Conservation (phyloP, 2,888 invertebrate species). For the Ophion ellenae region DNA sequence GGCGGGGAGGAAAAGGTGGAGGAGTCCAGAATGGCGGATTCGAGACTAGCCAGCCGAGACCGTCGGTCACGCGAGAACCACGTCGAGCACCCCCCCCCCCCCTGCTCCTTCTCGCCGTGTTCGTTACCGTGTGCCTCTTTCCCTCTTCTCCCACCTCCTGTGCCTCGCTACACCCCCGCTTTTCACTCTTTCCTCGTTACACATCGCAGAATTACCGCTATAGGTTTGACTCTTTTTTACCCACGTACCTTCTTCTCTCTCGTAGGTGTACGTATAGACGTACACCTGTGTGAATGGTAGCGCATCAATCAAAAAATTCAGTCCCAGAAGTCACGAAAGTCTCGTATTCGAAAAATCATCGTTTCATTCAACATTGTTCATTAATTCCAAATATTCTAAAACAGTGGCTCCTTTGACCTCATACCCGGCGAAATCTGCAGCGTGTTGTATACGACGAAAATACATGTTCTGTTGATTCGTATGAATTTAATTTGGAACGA, state of each 20-base stretch:
- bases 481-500: too few relatives aligned
- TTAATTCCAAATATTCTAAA: too few relatives aligned
- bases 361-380: too few relatives aligned
- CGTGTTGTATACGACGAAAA: too few relatives aligned
- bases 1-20: slow-evolving; percentile 45
- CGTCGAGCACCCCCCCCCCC: slow-evolving; percentile 60
- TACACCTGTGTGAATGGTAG: not conserved
- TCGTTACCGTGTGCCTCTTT: slow-evolving; percentile 34
- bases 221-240: slow-evolving; percentile 20
- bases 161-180: slow-evolving; percentile 4
- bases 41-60: slow-evolving; percentile 74
- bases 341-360: not conserved
- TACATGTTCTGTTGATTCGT: too few relatives aligned
- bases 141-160: slow-evolving; percentile 28
- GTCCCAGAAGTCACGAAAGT: slow-evolving; percentile 25
- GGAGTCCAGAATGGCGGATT: slow-evolving; percentile 71
- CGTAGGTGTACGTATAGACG: too few relatives aligned
- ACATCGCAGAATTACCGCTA: slow-evolving; percentile 29
- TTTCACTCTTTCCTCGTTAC: slow-evolving; percentile 27
- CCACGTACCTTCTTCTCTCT: not conserved
- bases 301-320: slow-evolving; percentile 37
- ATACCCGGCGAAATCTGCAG: too few relatives aligned
- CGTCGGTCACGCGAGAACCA: slow-evolving; percentile 81
- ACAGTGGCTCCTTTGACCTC: too few relatives aligned
- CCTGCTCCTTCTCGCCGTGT: slow-evolving; percentile 30